Base-by-base conservation (phyloP, 2,888 invertebrate species). In the Phrixothrix hirtus region DNA sequence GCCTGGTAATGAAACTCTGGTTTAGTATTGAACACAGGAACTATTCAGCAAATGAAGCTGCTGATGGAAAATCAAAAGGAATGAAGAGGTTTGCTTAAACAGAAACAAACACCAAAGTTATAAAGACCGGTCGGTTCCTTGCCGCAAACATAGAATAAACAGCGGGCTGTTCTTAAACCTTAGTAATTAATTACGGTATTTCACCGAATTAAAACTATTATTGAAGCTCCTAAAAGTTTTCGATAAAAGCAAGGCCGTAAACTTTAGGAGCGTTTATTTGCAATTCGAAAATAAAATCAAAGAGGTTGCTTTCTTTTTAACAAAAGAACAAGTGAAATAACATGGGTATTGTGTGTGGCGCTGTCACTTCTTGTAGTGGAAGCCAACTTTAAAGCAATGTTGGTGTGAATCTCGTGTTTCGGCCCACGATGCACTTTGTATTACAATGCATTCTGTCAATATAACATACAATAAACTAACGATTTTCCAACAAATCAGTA, bases 21-120 rank as follows among this genome's bases (percentile, higher is more conserved):
- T 68, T 70, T 69, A 61, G 66, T 66, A 68, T 65, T 67, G 66
- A 70, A 68, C 67, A 64, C 59, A 63, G 65, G 57, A 68, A 71
- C 71, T 71, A 73, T 73, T 73, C 73, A 71, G 70, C 64, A 71
- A 72, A 72, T 72, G 72, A 70, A 72, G 71, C 67, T 67, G 70
- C 69, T 68, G 71, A 70, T 71, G 72, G 72, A 73, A 72, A 74
- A 72, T 74, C 74, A 74, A 72, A 74, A 73, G 73, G 71, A 70
- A 69, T 66, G 70, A 69, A 71, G 72, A 72, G 72, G 70, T 72
- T 72, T 70, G 68, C 71, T 69, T 69, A 70, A 72, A 73, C 72
- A 73, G 72, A 73, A 73, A 74, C 74, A 74, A 74, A 73, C 70
- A 72, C 65, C 63, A 68, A 69, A 70, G 71, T 71, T 72, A 70